Conservation (phyloP, 2,113 vertebrate genomes). For the Microtus richardsoni region DNA sequence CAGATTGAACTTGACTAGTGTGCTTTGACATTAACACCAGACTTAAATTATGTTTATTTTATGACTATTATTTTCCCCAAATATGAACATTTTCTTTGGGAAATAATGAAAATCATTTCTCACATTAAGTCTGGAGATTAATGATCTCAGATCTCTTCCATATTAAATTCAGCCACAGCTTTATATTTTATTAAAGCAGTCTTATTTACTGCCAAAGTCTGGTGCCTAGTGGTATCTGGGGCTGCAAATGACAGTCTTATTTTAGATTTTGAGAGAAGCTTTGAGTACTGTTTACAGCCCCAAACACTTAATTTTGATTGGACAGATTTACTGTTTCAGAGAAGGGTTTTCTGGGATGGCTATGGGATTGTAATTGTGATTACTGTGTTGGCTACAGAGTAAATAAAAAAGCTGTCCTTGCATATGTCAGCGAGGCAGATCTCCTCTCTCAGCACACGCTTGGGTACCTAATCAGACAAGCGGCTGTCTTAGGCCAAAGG, state of each 20-base stretch:
- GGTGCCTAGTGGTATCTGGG: constrained; percentile 34
- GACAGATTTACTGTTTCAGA: constrained; percentile 66
- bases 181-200: constrained; percentile 69
- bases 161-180: constrained; percentile 60
- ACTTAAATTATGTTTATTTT: constrained; percentile 63
- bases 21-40: constrained; percentile 46
- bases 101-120: constrained; percentile 44
- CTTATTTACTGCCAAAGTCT: constrained; percentile 47
- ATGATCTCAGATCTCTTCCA: constrained; percentile 46
- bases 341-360: constrained; percentile 36
- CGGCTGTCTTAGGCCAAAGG: background rate
- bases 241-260: constrained; percentile 55
- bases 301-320: constrained; percentile 66
- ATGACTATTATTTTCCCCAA: background rate
- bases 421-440: background rate
- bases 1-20: constrained; percentile 9
- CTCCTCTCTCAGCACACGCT: background rate
- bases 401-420: constrained; percentile 28
- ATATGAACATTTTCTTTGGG: constrained; percentile 59
- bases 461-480: background rate
- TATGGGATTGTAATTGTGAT: constrained; percentile 19
- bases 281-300: constrained; percentile 33
- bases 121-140: constrained; percentile 59
- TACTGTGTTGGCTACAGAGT: background rate
- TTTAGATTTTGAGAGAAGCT: constrained; percentile 68